Evolutionary conservation across 2,888 invertebrate genomes (phyloP), one percentile per base, ranked within the genome.

Genomic region (Abrostola triplasia): DNA sequence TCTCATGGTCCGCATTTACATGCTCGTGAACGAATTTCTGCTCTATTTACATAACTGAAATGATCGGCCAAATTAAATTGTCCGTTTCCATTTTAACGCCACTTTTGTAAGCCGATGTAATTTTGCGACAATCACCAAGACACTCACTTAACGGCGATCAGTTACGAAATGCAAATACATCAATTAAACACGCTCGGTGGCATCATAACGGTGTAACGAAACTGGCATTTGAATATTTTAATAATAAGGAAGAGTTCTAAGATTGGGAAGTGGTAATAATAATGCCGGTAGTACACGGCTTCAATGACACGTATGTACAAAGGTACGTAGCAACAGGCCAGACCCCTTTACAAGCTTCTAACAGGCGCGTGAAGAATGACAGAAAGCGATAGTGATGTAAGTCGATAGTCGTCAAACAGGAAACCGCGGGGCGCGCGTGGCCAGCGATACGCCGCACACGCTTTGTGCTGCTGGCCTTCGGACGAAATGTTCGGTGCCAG

Each of bases 351-450:
- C 88, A 88, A 89, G 87, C 85, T 88, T 92, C 93, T 93, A 93
- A 93, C 91, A 90, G 86, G 84, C 90, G 88, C 83, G 87, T 88
- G 86, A 88, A 88, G 90, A 89, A 89, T 90, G 89, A 88, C 93
- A 93, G 93, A 92, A 93, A 93, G 90, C 91, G 90, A 93, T 92
- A 94, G 94, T 93, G 93, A 93, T 93, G 93, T 93, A 92, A 93
- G 93, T 90, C 88, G 90, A 93, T 94, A 93, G 94, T 93, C 90
- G 94, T 94, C 92, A 92, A 94, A 92, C 94, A 94, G 94, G 94
- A 94, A 94, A 92, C 88, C 84, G 91, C 88, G 90, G 88, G 90
- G 91, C 91, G 91, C 92, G 92, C 90, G 93, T 91, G 92, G 92
- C 88, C 86, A 85, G 85, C 88, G 88, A 89, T 90, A 90, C 85